A percentile compares a stretch with the other conserved stretches of the same genome.
Conservation (phyloP, 2,888 invertebrate species). For the Patella pellucida region DNA sequence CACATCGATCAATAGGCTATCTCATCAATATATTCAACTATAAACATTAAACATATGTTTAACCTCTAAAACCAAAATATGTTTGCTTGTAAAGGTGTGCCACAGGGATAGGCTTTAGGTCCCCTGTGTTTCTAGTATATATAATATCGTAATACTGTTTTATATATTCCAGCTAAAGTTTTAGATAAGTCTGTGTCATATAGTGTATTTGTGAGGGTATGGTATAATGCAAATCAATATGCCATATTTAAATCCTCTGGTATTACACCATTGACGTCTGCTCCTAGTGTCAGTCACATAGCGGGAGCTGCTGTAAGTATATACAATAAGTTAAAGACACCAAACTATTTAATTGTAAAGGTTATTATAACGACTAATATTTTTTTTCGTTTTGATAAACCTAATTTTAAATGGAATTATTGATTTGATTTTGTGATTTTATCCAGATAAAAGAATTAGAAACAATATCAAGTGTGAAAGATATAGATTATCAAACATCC, state of each 20-base stretch:
- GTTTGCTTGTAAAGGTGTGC: too few species aligned
- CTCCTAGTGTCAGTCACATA: slow-evolving; percentile 18
- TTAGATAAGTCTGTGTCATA: slow-evolving; percentile 27
- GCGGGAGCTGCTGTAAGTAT: slow-evolving; percentile 18
- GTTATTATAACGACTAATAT: too few species aligned
- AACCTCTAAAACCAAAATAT: too few species aligned
- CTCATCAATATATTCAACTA: too few species aligned
- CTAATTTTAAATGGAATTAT: too few species aligned
- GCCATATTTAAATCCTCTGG: slow-evolving; percentile 38
- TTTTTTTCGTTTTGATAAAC: too few species aligned
- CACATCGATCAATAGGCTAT: too few species aligned
- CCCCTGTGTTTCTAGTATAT: too few species aligned
- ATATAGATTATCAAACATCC: background rate
- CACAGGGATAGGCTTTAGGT: too few species aligned
- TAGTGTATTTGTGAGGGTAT: slow-evolving; percentile 33
- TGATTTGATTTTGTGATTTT: background rate
- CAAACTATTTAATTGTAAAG: background rate
- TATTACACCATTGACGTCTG: slow-evolving; percentile 22
- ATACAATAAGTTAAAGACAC: too few species aligned
- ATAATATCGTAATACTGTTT: too few species aligned
- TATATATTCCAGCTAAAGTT: background rate
- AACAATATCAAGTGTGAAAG: background rate
- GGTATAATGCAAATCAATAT: slow-evolving; percentile 30
- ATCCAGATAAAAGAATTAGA: slow-evolving; percentile 4
- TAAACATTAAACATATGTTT: too few species aligned